Percentiles rank a stretch among this genome's conserved stretches.
Conservation (phyloP, 2,797 vertebrate genomes). For the Sebastes ruberrimus region DNA sequence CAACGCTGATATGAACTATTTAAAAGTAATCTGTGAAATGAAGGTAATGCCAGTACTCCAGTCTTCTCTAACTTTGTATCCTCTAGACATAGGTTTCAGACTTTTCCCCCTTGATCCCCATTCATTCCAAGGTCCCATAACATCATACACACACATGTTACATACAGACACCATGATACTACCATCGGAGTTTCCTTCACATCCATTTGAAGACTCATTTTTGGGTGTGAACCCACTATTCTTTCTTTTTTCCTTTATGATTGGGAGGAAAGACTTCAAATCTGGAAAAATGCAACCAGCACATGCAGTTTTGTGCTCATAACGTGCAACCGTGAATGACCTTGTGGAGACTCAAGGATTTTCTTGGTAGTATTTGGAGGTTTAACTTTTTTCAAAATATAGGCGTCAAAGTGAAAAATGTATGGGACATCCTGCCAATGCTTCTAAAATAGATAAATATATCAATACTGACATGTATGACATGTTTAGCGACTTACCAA, state of each 20-base stretch:
- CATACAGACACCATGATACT: not conserved
- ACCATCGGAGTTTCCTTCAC: not conserved
- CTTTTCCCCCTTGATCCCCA: not conserved
- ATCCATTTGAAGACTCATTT: not conserved
- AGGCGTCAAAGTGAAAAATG: not conserved
- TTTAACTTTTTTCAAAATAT: not conserved
- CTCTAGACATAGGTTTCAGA: not conserved
- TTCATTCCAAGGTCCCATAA: not conserved
- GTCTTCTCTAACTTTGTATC: conserved; percentile 15
- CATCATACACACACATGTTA: not conserved
- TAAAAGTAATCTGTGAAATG: conserved; percentile 78
- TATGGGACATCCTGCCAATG: not conserved
- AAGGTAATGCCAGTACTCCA: conserved; percentile 72
- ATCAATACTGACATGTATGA: not conserved
- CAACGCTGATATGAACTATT: conserved; percentile 76
- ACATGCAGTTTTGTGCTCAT: not conserved
- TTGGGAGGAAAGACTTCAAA: not conserved
- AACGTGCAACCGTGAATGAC: not conserved
- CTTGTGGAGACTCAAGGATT: not conserved
- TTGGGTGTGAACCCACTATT: not conserved
- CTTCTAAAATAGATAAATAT: not conserved
- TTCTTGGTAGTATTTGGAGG: not conserved
- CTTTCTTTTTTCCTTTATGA: not conserved
- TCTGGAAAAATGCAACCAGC: not conserved
- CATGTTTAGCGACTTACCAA: not conserved